A percentile compares a stretch with the other conserved stretches of the same genome.
Conservation (phyloP, 2,113 vertebrate genomes). For the Lycaon pictus region DNA sequence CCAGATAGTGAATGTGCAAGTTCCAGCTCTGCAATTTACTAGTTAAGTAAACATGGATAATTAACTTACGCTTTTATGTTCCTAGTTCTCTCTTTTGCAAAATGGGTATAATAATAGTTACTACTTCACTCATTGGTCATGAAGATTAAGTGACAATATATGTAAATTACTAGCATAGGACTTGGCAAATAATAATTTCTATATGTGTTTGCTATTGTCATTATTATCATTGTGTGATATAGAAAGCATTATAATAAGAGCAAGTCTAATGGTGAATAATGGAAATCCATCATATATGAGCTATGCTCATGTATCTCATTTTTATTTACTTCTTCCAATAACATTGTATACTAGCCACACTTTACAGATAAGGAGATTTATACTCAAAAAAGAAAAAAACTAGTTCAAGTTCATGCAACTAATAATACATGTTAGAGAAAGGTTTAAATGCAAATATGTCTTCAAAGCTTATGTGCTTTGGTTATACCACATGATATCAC, state of each 20-base stretch:
- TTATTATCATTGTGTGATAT: not conserved
- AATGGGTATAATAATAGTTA: not conserved
- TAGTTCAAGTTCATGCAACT: not conserved
- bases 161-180: not conserved
- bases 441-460: not conserved
- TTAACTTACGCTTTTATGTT: not conserved
- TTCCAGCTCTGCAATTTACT: not conserved
- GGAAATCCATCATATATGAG: not conserved
- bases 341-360: not conserved
- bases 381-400: not conserved
- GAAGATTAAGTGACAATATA: not conserved
- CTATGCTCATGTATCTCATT: not conserved
- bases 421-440: not conserved
- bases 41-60: slow-evolving; percentile 34
- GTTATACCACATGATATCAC: not conserved
- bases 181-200: not conserved
- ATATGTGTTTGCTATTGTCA: not conserved
- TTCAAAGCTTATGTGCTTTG: not conserved
- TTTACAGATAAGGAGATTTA: slow-evolving; percentile 13
- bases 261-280: not conserved
- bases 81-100: not conserved
- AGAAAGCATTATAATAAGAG: not conserved
- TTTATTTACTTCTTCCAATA: not conserved
- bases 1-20: not conserved
- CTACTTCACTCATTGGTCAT: not conserved